Conservation (phyloP, 1,140 invertebrate genomes). For the Musca vetustissima region DNA sequence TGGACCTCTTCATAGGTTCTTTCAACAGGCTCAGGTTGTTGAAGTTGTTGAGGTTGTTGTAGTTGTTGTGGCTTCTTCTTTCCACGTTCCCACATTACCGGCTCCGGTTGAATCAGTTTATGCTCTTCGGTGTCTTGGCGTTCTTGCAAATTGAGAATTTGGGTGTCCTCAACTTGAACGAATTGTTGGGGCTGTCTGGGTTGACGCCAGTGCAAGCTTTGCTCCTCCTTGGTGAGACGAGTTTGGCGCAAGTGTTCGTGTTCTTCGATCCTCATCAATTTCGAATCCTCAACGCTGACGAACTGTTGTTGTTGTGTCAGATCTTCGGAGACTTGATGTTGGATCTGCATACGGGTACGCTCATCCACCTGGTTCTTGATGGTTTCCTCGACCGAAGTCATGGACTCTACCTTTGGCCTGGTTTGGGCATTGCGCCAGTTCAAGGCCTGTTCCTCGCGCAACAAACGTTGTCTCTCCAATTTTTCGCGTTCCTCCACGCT, state of each 20-base stretch:
- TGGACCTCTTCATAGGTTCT: conserved; percentile 49
- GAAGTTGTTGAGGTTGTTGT: conserved; percentile 26
- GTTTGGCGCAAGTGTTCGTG: conserved; percentile 45
- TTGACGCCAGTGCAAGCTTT: conserved; percentile 46
- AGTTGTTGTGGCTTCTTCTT: conserved; percentile 44
- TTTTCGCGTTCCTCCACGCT: conserved; percentile 46
- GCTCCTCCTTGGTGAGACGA: conserved; percentile 40
- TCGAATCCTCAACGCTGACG: conserved; percentile 45
- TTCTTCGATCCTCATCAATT: conserved; percentile 46
- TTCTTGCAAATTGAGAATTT: conserved; percentile 47
- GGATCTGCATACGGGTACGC: conserved; percentile 36
- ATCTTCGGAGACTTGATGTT: conserved; percentile 40
- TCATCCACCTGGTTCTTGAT: conserved; percentile 48
- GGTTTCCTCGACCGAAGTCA: conserved; percentile 52
- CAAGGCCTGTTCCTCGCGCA: conserved; percentile 44
- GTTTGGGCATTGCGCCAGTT: conserved; percentile 43
- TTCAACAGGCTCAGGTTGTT: conserved; percentile 33
- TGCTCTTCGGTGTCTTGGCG: conserved; percentile 45
- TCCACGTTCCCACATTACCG: conserved; percentile 55
- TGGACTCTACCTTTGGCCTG: conserved; percentile 40
- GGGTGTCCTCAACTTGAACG: conserved; percentile 47
- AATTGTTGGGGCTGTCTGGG: conserved; percentile 40
- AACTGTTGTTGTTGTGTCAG: conserved; percentile 40
- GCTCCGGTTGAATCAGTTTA: conserved; percentile 39
- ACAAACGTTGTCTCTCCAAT: conserved; percentile 44